Evolutionary conservation across 2,113 vertebrate genomes (phyloP).

Genomic region (Diadophis punctatus): DNA sequence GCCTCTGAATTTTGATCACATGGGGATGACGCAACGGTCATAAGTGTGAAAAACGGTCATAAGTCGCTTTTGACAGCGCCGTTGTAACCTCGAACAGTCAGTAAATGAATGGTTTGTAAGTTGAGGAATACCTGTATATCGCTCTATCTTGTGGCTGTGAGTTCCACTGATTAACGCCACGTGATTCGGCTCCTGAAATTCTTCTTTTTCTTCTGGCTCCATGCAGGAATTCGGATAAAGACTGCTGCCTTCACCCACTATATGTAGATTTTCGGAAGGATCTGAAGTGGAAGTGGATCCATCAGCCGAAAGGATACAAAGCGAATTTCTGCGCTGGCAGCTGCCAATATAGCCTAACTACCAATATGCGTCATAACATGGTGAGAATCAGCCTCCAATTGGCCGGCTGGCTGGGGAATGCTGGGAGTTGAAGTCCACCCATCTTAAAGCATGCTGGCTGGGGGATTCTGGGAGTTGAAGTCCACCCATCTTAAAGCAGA

Average conservation of each 20-base stretch:
- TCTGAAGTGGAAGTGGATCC: slow-evolving; percentile 82
- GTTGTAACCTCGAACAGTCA: no score
- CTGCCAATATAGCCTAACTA: slow-evolving; percentile 77
- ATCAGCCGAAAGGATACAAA: slow-evolving; percentile 80
- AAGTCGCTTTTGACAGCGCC: no score
- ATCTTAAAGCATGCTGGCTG: no score
- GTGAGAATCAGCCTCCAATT: slow-evolving; percentile 54
- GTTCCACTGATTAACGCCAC: background rate
- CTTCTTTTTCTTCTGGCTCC: background rate
- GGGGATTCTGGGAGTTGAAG: no score
- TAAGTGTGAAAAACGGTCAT: no score
- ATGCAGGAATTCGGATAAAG: slow-evolving; percentile 78
- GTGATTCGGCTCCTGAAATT: background rate
- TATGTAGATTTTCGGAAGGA: slow-evolving; percentile 83
- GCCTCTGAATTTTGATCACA: background rate
- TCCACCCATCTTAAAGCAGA: no score
- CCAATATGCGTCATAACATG: slow-evolving; percentile 79
- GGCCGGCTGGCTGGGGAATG: no score
- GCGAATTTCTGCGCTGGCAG: slow-evolving; percentile 82
- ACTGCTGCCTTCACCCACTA: slow-evolving; percentile 77
- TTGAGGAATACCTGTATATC: no score
- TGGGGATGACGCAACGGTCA: no score
- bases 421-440: no score
- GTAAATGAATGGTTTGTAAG: no score
- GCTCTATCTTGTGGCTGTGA: background rate